These are phyloP conservation scores for Thecophora atra DNA, from an alignment of 2,888 invertebrate species.

Conservation along the genomic window DNA sequence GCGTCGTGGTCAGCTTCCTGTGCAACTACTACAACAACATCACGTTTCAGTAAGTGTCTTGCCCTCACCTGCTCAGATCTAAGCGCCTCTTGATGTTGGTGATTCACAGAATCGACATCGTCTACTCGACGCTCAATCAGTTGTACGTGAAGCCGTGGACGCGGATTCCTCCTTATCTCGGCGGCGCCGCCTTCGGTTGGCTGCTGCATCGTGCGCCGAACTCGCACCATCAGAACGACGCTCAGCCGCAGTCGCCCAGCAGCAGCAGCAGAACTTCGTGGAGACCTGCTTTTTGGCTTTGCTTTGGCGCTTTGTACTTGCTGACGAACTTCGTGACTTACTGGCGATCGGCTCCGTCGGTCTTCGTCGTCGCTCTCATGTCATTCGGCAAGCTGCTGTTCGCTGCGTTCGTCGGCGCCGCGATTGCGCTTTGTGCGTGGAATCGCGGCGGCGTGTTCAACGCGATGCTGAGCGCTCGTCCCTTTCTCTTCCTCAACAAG, in stretches of 20 bases:
- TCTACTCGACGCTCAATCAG: slow-evolving; percentile 53
- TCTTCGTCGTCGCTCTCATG: slow-evolving; percentile 54
- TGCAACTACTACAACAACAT: slow-evolving; percentile 53
- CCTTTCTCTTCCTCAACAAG: slow-evolving; percentile 56
- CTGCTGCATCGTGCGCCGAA: slow-evolving; percentile 43
- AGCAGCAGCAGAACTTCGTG: slow-evolving; percentile 14
- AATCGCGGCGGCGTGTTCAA: slow-evolving; percentile 53
- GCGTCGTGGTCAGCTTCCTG: slow-evolving; percentile 49
- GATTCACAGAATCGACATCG: slow-evolving; percentile 52
- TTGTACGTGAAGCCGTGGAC: slow-evolving; percentile 58
- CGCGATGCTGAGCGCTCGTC: slow-evolving; percentile 49
- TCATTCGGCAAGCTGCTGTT: slow-evolving; percentile 58
- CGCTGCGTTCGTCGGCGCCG: slow-evolving; percentile 53
- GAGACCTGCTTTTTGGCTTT: slow-evolving; percentile 51
- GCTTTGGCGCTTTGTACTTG: slow-evolving; percentile 48
- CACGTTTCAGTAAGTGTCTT: slow-evolving; percentile 56
- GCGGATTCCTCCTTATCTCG: slow-evolving; percentile 56
- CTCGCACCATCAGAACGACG: too few species aligned
- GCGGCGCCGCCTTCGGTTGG: slow-evolving; percentile 56
- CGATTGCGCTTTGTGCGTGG: slow-evolving; percentile 54
- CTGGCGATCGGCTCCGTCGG: slow-evolving; percentile 54
- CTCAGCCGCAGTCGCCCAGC: neutral
- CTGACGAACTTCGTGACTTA: slow-evolving; percentile 57
- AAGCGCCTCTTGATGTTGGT: neutral
- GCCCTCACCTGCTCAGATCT: neutral